Evolutionary conservation across 2,888 invertebrate species (phyloP), one percentile per base, ranked within the genome.

Genomic region (Trisateles emortualis): DNA sequence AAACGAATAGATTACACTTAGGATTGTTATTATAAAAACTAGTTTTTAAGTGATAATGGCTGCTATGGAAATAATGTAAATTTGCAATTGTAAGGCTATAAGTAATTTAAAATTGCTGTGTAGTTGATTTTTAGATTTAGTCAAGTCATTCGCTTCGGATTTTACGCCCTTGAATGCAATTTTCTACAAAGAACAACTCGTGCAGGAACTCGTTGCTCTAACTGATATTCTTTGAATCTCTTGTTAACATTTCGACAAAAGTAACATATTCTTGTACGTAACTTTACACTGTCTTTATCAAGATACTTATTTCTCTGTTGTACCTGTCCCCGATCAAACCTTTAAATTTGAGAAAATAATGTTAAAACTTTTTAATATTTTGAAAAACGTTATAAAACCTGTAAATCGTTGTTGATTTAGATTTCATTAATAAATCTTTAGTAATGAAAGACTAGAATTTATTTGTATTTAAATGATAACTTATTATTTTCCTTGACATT

Each of bases 121-220:
- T 69, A 71, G 53, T 32, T 45, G 30, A 24, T 44, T 29, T 22
- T 11, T 57, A 59, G 64, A 50, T 55, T 57, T 69, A 66, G 46
- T 47, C 24, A 58, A 73, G 72, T 72, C 72, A 72, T 68, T 66
- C 70, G 72, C 72, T 74, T 59, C 74, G 66, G 72, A 66, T 59
- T 57, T 52, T 35, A 70, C 58, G 66, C 60, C 60, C 59, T 70
- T 52, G 19, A 57, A 62, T 63, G 54, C 59, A 48, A 64, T 59
- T 70, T 56, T 52, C 48, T 66, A 42, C 63, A 44, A 24, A 64
- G 33, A 24, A 55, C 45, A 59, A 33, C 44, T 52, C 22, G 13
- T 33, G 39, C 26, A 60, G 65, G 74, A 68, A 70, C 71, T 71
- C 71, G 35, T 40, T 22, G 14, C 3, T 17, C 29, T 49, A 30